Evolutionary conservation across 2,888 invertebrate genomes (phyloP).

Genomic region (Halictus ligatus): DNA sequence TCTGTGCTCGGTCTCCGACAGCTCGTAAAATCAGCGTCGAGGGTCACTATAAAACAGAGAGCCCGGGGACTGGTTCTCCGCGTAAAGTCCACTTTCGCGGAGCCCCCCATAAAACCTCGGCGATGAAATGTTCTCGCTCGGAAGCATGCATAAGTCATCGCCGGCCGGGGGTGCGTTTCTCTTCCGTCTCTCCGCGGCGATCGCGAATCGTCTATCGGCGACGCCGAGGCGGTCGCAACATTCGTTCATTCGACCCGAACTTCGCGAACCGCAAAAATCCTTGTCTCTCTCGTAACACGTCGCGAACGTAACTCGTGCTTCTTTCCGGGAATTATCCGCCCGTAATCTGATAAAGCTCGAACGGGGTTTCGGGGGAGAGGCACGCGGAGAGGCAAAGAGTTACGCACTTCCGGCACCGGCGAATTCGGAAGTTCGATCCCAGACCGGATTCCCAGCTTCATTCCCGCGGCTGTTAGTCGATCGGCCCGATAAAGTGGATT

Average conservation of each 20-base stretch:
- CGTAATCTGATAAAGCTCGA: conserved; percentile 6
- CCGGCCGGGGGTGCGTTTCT: background rate
- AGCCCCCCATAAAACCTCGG: background rate
- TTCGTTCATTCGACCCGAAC: too few species aligned
- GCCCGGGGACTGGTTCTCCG: background rate
- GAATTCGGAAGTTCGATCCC: conserved; percentile 39
- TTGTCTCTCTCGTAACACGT: background rate
- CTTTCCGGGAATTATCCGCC: background rate
- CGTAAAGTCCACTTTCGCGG: conserved; percentile 5
- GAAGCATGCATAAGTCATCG: conserved; percentile 31
- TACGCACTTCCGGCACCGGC: conserved; percentile 57
- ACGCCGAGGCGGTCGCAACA: background rate
- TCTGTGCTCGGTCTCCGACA: background rate
- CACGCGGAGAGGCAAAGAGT: conserved; percentile 37
- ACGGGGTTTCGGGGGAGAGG: background rate
- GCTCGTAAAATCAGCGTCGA: background rate
- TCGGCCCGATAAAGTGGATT: conserved; percentile 71
- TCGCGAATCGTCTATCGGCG: background rate
- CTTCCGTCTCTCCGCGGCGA: background rate
- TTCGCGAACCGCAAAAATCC: background rate
- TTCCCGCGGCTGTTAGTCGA: conserved; percentile 59
- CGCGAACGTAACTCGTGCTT: background rate
- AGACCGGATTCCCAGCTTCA: conserved; percentile 42
- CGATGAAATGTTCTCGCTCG: background rate
- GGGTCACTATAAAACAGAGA: conserved; percentile 12